These are phyloP conservation scores for Oxycera nigricornis DNA, from an alignment of 2,888 invertebrate species.

Conservation along the genomic window DNA sequence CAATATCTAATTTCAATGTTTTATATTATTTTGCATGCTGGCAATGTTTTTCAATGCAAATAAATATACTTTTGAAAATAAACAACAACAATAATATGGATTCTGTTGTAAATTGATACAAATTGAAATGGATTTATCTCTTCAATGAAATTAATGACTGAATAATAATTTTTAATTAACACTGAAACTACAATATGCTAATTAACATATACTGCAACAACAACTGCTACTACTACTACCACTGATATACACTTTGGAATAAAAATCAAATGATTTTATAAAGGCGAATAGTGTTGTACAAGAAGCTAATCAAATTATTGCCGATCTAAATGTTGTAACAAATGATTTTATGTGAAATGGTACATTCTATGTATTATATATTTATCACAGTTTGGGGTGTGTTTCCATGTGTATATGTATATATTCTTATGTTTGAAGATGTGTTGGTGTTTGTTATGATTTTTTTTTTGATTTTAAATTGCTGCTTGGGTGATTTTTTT, in stretches of 20 bases:
- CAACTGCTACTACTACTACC: no score
- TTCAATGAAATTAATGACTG: background rate
- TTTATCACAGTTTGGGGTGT: background rate
- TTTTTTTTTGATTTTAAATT: constrained; percentile 1
- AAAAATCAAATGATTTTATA: background rate
- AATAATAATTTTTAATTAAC: background rate
- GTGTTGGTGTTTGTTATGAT: background rate
- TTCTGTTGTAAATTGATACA: background rate
- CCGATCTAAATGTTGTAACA: constrained; percentile 59
- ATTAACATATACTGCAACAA: background rate
- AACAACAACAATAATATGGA: no score
- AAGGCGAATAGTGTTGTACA: constrained; percentile 52
- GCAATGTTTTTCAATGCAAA: constrained; percentile 47
- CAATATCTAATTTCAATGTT: constrained; percentile 38
- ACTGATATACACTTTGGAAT: no score
- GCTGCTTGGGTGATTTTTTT: background rate
- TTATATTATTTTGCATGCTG: constrained; percentile 52
- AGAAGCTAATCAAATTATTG: constrained; percentile 60
- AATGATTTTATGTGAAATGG: constrained; percentile 60
- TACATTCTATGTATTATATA: background rate
- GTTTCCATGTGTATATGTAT: background rate
- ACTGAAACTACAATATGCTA: background rate
- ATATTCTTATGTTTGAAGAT: background rate
- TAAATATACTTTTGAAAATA: no score
- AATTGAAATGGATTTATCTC: background rate